Evolutionary conservation across 2,797 vertebrate species (phyloP).

Genomic region (Gambusia yucatana): DNA sequence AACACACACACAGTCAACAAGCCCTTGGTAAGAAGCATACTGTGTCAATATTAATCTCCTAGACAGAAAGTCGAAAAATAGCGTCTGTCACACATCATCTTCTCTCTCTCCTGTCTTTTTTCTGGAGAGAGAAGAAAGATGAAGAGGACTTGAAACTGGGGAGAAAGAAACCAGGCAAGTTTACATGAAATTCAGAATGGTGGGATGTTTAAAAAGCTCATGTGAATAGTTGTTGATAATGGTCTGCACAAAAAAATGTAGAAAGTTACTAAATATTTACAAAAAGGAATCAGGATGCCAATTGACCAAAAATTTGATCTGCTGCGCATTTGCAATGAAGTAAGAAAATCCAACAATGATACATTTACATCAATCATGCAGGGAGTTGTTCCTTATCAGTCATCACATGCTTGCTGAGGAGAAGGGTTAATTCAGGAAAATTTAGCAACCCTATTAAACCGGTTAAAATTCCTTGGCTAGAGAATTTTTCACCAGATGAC

Average conservation of each 20-base stretch:
- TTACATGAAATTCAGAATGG: conserved; percentile 59
- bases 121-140: conserved; percentile 69
- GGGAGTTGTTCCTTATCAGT: neutral
- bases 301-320: neutral
- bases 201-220: conserved; percentile 23
- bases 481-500: neutral
- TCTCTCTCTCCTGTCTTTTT: conserved; percentile 81
- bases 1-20: conserved; percentile 82
- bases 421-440: neutral
- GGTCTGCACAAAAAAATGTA: neutral
- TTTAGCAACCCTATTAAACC: neutral
- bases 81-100: conserved; percentile 89
- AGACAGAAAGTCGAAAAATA: conserved; percentile 87
- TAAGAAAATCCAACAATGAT: neutral
- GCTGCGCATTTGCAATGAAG: neutral
- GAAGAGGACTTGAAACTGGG: conserved; percentile 60
- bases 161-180: conserved; percentile 58
- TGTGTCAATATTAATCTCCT: conserved; percentile 88
- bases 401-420: neutral
- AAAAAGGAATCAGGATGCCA: neutral
- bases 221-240: neutral
- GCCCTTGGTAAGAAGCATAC: conserved; percentile 84
- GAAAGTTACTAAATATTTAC: neutral
- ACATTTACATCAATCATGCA: neutral
- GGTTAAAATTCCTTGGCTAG: neutral